Base-by-base conservation (phyloP, 2,888 invertebrate genomes). In the Andrena bicolor region DNA sequence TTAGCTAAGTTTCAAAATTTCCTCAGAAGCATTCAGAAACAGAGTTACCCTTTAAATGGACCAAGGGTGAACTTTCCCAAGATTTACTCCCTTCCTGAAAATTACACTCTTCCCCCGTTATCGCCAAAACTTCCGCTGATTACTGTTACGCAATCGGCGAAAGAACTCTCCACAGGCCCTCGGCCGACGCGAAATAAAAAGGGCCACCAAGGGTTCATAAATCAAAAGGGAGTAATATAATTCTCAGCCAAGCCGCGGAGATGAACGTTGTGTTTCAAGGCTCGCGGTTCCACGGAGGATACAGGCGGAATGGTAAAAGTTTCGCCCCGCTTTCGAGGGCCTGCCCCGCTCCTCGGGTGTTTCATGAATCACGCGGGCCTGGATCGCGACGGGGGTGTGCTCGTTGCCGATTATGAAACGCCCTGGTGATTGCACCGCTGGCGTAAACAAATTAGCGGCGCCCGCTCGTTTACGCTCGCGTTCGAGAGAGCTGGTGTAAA, bases 371-470 rank as follows among this genome's bases (percentile, higher is more conserved):
- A 82, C 64, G 41, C 41, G 28, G 66, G 64, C 41, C 41, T 0
- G 49, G 6, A 5, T 23, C 20, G 10, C 8, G 13, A 23, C 20
- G 56, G 26, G 56, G 58, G 56, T 41, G 69, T 69, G 70, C 56
- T 70, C 56, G 61, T 75, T 77, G 73, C 60, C 80, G 80, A 87
- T 88, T 89, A 86, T 80, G 76, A 81, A 87, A 85, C 69, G 68
- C 28, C 41, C 66, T 28, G 65, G 72, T 70, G 80, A 86, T 87
- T 86, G 78, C 84, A 64, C 68, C 35, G 53, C 61, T 58, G 82
- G 79, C 84, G 68, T 79, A 86, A 88, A 86, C 86, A 82, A 88
- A 87, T 88, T 87, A 85, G 72, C 56, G 58, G 26, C 58, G 70
- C 41, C 63, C 58, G 51, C 28, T 69, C 72, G 68, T 69, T 79